Evolutionary conservation across 2,113 vertebrate species (phyloP), one percentile per base, ranked within the genome.

Genomic region (Triplophysa dalaica): DNA sequence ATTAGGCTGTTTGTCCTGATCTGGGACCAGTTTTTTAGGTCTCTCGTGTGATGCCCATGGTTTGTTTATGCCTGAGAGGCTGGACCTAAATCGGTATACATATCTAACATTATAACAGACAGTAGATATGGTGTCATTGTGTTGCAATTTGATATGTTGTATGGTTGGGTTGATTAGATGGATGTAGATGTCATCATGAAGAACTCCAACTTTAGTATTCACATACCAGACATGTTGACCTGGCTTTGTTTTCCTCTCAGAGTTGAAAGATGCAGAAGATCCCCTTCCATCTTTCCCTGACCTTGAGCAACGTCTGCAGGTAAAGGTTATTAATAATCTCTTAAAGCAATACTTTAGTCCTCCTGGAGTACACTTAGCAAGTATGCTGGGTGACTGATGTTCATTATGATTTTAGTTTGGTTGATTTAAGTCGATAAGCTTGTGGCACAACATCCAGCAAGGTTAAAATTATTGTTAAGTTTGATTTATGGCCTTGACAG

Each of bases 281-380:
- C 17, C 84, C 45, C 88, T 91, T 79, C 90, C 93, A 89, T 86
- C 87, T 76, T 94, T 95, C 86, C 94, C 94, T 85, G 93, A 95
- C 82, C 87, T 95, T 90, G 94, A 95, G 73, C 93, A 95, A 86
- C 93, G 95, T 21, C 90, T 95, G 29, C 94, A 95, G 94, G 94
- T 95, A 92, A 93, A 58, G 41, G 17, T 50, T 14, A 56, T 43
- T 22, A 26, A 62, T 65, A 64, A 24, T 83, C 14, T 54, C 2
- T 29, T 9, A 24, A 56, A 12, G n/a, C 14, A 50, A n/a, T 70
- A 5, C 6, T 73, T 73, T 11, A 9, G 41, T 38, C 33, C 5
- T 38, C 33, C 33, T 38, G 33, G 33, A 38, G 33, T 38, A 73
- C 21, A 58, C 52, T 54, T 13, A 56, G 48, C 29, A 50, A 2